These are phyloP conservation scores for Sebastes iracundus DNA, from an alignment of 2,797 vertebrate genomes.

Conservation along the genomic window DNA sequence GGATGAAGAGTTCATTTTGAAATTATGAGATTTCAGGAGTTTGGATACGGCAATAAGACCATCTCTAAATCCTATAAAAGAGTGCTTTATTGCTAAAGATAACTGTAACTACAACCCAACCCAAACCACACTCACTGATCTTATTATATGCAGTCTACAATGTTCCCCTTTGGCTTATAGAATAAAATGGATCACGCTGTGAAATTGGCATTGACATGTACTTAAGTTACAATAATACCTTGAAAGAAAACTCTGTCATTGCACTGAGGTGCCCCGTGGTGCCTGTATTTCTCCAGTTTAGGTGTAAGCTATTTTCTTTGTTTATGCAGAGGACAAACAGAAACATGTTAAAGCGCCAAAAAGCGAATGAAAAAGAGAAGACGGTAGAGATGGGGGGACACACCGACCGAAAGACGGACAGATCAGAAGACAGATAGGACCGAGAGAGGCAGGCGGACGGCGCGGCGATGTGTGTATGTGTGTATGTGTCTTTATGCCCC, in stretches of 20 bases:
- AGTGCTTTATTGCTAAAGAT: conserved; percentile 39
- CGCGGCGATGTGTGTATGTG: conserved; percentile 6
- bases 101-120: conserved; percentile 37
- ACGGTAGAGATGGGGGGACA: neutral
- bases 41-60: conserved; percentile 4
- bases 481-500: conserved; percentile 88
- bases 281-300: neutral
- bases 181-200: conserved; percentile 29
- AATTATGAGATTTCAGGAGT: conserved; percentile 35
- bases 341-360: neutral
- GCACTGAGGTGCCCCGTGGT: neutral
- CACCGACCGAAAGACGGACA: conserved; percentile 27
- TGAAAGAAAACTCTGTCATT: neutral
- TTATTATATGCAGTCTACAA: conserved; percentile 36
- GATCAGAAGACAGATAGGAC: conserved; percentile 57
- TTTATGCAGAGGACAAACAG: neutral
- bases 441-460: conserved; percentile 39
- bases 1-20: conserved; percentile 27
- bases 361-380: conserved; percentile 30
- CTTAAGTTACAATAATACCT: conserved; percentile 4
- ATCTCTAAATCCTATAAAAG: conserved; percentile 32
- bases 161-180: conserved; percentile 37
- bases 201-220: conserved; percentile 26
- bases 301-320: neutral
- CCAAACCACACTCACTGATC: conserved; percentile 25